These are phyloP conservation scores for Myotis daubentonii DNA, from an alignment of 2,797 vertebrate species.

Conservation along the genomic window DNA sequence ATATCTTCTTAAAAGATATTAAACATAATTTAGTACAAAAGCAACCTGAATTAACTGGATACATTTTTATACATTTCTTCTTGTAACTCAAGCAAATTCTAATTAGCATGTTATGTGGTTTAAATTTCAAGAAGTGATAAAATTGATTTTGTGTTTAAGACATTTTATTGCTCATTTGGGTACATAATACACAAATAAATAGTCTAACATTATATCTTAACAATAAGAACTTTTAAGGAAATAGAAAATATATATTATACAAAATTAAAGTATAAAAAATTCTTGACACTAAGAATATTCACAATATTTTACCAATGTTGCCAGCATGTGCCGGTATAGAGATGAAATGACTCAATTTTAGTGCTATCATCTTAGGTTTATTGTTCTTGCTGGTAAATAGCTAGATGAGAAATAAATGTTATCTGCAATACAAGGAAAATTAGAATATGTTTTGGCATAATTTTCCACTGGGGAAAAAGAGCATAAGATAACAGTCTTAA, in stretches of 20 bases:
- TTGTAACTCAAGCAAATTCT: conserved; percentile 23
- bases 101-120: conserved; percentile 28
- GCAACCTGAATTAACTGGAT: conserved; percentile 72
- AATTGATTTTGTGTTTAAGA: conserved; percentile 19
- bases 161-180: conserved; percentile 17
- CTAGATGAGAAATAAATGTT: conserved; percentile 23
- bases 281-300: not conserved
- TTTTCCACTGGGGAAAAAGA: not conserved
- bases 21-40: conserved; percentile 68
- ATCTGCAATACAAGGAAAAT: conserved; percentile 41
- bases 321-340: not conserved
- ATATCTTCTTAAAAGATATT: conserved; percentile 67
- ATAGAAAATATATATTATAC: not conserved
- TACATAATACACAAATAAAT: conserved; percentile 17
- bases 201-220: not conserved
- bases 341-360: conserved; percentile 44
- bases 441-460: not conserved
- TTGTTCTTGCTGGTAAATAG: conserved; percentile 21
- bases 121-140: conserved; percentile 27
- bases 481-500: conserved; percentile 30
- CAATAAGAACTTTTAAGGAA: not conserved
- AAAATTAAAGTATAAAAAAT: conserved; percentile 26
- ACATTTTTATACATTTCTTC: conserved; percentile 36
- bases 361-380: not conserved
- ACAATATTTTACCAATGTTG: not conserved